Conservation (phyloP, 2,888 invertebrate genomes). For the Tipula unca region DNA sequence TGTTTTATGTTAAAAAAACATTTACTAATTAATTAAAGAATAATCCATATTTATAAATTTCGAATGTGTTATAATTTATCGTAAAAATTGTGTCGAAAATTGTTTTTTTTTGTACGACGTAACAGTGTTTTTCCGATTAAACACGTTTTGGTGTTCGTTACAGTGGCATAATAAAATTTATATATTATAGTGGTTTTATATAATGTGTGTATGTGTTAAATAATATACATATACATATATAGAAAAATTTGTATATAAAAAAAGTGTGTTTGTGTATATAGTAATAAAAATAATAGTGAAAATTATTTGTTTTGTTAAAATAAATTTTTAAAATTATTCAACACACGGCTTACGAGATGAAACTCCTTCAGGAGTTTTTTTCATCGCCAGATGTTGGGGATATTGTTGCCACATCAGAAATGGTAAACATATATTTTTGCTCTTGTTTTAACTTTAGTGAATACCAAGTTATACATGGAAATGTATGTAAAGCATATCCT, state of each 20-base stretch:
- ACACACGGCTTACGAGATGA: conserved; percentile 30
- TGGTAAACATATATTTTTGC: conserved; percentile 32
- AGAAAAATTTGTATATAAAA: neutral
- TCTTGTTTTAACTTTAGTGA: neutral
- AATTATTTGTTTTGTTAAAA: neutral
- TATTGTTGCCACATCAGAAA: conserved; percentile 38
- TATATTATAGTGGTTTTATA: neutral
- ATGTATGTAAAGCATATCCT: neutral
- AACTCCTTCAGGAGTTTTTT: conserved; percentile 41
- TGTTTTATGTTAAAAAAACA: neutral
- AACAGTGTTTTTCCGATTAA: neutral
- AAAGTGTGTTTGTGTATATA: neutral
- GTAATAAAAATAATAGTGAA: neutral
- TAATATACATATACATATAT: neutral
- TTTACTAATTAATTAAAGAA: neutral
- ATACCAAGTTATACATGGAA: too few species aligned
- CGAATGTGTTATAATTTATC: neutral
- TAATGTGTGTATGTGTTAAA: neutral
- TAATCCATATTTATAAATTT: neutral
- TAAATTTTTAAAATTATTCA: neutral
- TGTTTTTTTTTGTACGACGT: neutral
- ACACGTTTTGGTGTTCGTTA: neutral
- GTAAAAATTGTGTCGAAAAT: neutral
- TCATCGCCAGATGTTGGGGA: conserved; percentile 41
- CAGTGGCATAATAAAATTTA: neutral